phyloP scores from a whole-genome alignment of 2,888 invertebrate species.

The Exocentrus adspersus region DNA sequence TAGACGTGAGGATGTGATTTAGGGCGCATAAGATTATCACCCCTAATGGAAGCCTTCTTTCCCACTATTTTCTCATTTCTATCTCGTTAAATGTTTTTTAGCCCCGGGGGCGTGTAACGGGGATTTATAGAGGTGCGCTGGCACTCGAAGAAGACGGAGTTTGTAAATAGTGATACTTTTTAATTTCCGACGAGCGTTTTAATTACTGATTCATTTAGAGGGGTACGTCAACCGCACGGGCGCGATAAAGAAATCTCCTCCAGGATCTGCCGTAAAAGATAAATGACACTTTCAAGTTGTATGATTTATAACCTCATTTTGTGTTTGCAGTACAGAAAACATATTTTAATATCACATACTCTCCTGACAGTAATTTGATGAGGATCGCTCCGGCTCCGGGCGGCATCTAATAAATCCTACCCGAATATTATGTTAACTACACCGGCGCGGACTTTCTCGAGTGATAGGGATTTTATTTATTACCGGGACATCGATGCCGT shows the following conservation, averaged over 20 bases:
- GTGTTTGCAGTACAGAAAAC: conserved; percentile 24
- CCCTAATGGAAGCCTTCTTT: conserved; percentile 26
- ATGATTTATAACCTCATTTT: conserved; percentile 30
- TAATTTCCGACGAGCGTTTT: too few relatives aligned
- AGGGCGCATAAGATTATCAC: conserved; percentile 27
- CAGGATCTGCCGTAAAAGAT: conserved; percentile 23
- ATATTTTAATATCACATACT: conserved; percentile 23
- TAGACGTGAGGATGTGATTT: conserved; percentile 26
- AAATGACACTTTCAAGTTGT: conserved; percentile 28
- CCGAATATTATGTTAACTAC: conserved; percentile 16
- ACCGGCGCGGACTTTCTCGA: background rate
- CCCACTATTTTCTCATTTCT: conserved; percentile 25
- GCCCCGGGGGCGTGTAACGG: background rate
- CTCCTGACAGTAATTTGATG: conserved; percentile 26
- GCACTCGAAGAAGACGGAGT: too few relatives aligned
- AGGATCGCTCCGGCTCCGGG: conserved; percentile 13
- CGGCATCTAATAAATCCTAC: conserved; percentile 7
- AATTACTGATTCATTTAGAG: too few relatives aligned
- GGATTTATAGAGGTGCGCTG: conserved; percentile 14
- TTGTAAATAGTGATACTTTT: too few relatives aligned
- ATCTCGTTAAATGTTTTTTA: conserved; percentile 24
- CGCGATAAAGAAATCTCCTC: conserved; percentile 15
- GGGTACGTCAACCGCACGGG: conserved; percentile 11
- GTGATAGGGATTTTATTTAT: background rate
- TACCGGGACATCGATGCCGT: background rate